These are phyloP conservation scores for Thera britannica DNA, from an alignment of 2,888 invertebrate species.

Conservation along the genomic window DNA sequence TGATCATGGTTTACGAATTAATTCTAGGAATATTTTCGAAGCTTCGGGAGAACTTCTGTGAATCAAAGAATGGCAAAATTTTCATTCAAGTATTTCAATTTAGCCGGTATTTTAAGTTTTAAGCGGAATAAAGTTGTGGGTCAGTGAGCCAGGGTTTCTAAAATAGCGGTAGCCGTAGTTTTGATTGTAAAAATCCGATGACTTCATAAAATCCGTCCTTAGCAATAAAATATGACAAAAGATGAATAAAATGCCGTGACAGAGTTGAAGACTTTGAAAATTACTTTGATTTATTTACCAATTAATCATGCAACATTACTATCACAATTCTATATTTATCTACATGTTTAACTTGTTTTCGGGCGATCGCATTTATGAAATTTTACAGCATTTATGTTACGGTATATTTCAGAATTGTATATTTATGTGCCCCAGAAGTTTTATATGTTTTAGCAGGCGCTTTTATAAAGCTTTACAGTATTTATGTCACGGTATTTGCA, in stretches of 20 bases:
- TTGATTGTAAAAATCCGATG: not conserved
- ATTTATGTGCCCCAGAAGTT: no score
- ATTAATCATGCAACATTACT: no score
- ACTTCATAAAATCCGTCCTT: no score
- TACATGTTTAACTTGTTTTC: no score
- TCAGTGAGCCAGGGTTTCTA: not conserved
- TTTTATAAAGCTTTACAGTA: no score
- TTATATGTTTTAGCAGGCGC: no score
- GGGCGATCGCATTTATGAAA: not conserved
- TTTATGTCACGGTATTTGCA: not conserved
- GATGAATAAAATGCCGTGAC: no score
- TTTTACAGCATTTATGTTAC: not conserved
- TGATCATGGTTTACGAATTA: constrained; percentile 14
- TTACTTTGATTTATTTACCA: no score
- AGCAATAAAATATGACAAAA: no score
- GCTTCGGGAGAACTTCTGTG: constrained; percentile 7
- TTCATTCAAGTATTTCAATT: constrained; percentile 13
- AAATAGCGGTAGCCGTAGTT: not conserved
- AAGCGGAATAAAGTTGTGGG: constrained; percentile 7
- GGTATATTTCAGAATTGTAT: no score
- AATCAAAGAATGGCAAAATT: constrained; percentile 7
- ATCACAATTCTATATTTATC: no score
- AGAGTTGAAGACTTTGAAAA: no score
- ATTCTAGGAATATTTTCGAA: constrained; percentile 19
- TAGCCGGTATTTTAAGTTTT: constrained; percentile 7